A percentile compares a stretch with the other conserved stretches of the same genome.
Evolutionary conservation across 2,113 vertebrate genomes (phyloP).

Genomic region (Semnornis frantzii): DNA sequence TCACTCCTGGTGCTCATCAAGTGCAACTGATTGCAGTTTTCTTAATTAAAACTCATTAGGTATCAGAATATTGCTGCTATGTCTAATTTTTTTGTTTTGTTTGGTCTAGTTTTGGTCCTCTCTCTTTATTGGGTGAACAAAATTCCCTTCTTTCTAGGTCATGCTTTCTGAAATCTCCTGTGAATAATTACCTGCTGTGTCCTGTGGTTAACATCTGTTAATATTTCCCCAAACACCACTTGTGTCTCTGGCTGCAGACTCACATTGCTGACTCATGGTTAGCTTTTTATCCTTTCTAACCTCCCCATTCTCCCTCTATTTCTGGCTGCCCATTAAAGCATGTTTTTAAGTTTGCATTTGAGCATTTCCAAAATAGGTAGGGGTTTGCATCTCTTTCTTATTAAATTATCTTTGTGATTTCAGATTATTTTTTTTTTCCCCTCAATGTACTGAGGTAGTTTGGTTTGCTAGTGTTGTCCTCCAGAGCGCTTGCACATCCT

Average conservation of each 20-base stretch:
- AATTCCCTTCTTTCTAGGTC: constrained; percentile 25
- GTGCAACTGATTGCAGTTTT: neutral
- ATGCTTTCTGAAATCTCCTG: neutral
- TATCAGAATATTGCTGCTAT: neutral
- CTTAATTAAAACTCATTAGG: neutral
- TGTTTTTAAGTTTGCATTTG: neutral
- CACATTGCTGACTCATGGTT: neutral
- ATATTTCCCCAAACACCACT: neutral
- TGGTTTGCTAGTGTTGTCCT: neutral
- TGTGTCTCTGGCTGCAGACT: constrained; percentile 14
- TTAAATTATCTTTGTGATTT: neutral
- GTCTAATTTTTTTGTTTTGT: neutral
- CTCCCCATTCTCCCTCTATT: neutral
- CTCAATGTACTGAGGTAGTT: neutral
- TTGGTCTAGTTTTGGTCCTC: neutral
- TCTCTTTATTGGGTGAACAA: neutral
- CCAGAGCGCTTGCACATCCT: neutral
- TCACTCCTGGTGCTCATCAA: neutral
- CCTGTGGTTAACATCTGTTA: constrained; percentile 50
- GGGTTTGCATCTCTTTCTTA: neutral
- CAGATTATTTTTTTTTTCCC: rapidly evolving
- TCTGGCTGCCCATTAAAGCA: neutral
- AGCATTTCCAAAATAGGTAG: neutral
- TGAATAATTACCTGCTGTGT: constrained; percentile 39
- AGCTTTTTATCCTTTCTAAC: neutral